Conservation (phyloP, 1,140 invertebrate genomes). For the Onthophagus taurus region DNA sequence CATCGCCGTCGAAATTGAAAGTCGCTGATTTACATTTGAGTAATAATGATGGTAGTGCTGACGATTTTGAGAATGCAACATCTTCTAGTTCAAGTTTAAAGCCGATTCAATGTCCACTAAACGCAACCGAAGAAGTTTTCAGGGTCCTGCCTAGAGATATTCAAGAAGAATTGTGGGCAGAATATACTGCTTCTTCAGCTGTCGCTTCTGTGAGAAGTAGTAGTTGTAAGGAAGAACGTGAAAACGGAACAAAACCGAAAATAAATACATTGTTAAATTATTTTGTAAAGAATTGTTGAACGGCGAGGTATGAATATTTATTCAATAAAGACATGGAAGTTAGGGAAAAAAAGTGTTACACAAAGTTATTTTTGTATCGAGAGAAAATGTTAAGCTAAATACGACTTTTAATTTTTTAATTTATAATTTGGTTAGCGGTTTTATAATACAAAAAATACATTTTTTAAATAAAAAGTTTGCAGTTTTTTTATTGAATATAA, state of each 20-base stretch:
- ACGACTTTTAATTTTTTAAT: too few species aligned
- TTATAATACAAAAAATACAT: too few species aligned
- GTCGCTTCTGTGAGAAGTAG: too few species aligned
- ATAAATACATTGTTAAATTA: constrained; percentile 49
- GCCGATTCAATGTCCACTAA: constrained; percentile 41
- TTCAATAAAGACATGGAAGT: too few species aligned
- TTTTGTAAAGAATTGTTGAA: constrained; percentile 47
- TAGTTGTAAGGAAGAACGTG: constrained; percentile 9
- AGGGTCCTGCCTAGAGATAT: constrained; percentile 49
- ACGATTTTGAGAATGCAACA: constrained; percentile 17
- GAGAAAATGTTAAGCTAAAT: too few species aligned
- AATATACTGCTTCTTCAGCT: too few species aligned
- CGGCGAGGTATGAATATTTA: too few species aligned
- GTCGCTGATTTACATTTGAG: constrained; percentile 51
- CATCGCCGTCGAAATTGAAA: constrained; percentile 50
- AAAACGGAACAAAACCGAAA: constrained; percentile 34
- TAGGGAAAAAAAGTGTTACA: too few species aligned
- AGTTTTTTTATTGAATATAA: too few species aligned
- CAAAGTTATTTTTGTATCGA: too few species aligned
- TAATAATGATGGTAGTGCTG: constrained; percentile 44
- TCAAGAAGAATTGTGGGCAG: constrained; percentile 50
- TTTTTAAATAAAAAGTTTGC: too few species aligned
- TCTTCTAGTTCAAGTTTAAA: constrained; percentile 5
- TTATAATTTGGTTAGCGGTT: too few species aligned
- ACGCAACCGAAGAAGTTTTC: constrained; percentile 51